phyloP scores from a whole-genome alignment of 2,888 invertebrate species.

The Vanessa cardui region DNA sequence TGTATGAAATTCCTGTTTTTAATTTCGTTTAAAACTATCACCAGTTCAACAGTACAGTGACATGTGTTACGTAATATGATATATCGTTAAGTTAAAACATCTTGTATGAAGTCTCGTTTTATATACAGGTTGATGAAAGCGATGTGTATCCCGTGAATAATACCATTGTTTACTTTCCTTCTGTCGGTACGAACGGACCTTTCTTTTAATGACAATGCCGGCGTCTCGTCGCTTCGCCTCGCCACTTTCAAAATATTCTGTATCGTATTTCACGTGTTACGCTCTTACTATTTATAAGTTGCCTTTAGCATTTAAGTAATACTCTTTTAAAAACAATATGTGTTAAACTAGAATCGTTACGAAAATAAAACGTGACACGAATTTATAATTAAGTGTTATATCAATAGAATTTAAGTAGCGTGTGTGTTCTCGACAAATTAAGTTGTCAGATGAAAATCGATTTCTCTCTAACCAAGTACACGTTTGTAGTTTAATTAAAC shows the following conservation, averaged over 20 bases:
- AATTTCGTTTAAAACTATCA: too few relatives aligned
- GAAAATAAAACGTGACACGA: neutral
- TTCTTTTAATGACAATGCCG: conserved; percentile 22
- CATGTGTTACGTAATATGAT: neutral
- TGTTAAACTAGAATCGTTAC: too few relatives aligned
- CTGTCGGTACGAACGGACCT: conserved; percentile 21
- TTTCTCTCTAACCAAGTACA: conserved; percentile 1
- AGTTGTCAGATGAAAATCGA: conserved; percentile 26
- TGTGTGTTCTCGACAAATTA: conserved; percentile 23
- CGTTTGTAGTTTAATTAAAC: conserved; percentile 14
- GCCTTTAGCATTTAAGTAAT: too few relatives aligned
- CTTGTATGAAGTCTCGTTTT: neutral
- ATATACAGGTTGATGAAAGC: conserved; percentile 20
- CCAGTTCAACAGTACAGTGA: too few relatives aligned
- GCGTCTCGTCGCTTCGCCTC: conserved; percentile 15
- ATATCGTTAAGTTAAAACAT: neutral
- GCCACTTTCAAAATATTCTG: conserved; percentile 27
- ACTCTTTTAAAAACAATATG: too few relatives aligned
- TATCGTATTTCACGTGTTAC: conserved; percentile 25
- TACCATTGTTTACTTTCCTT: conserved; percentile 26
- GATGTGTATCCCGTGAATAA: conserved; percentile 15
- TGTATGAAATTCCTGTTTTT: too few relatives aligned
- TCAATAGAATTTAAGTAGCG: conserved; percentile 8
- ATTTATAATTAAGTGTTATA: neutral
- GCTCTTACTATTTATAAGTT: conserved; percentile 1